Conservation (phyloP, 2,797 vertebrate species). For the Okamejei kenojei region DNA sequence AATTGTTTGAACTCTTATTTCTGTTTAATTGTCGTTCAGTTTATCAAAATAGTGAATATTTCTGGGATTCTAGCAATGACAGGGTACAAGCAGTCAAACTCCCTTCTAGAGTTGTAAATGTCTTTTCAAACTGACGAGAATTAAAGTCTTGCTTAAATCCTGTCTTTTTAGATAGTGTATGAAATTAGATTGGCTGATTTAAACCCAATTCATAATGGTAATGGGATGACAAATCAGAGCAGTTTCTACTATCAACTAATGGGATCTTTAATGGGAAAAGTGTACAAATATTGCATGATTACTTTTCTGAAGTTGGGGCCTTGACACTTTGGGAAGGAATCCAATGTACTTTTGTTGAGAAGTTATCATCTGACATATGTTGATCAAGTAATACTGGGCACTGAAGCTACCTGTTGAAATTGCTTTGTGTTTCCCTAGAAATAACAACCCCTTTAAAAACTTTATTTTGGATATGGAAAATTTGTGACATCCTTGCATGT, state of each 20-base stretch:
- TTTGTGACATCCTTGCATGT: background rate
- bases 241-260: background rate
- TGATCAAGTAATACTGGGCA: background rate
- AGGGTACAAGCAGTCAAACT: background rate
- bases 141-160: background rate
- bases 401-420: background rate
- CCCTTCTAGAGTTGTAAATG: background rate
- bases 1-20: background rate
- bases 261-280: background rate
- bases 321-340: background rate
- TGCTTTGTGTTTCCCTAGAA: background rate
- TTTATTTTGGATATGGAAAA: background rate
- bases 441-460: background rate
- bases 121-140: background rate
- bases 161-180: background rate
- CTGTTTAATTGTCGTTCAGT: background rate
- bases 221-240: background rate
- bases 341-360: background rate
- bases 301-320: background rate
- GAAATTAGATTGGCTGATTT: background rate
- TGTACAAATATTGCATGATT: background rate
- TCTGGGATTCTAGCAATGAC: background rate
- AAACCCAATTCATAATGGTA: background rate
- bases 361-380: background rate
- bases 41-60: background rate